Evolutionary conservation across 2,888 invertebrate species (phyloP).

Genomic region (Rotaria sp.): DNA sequence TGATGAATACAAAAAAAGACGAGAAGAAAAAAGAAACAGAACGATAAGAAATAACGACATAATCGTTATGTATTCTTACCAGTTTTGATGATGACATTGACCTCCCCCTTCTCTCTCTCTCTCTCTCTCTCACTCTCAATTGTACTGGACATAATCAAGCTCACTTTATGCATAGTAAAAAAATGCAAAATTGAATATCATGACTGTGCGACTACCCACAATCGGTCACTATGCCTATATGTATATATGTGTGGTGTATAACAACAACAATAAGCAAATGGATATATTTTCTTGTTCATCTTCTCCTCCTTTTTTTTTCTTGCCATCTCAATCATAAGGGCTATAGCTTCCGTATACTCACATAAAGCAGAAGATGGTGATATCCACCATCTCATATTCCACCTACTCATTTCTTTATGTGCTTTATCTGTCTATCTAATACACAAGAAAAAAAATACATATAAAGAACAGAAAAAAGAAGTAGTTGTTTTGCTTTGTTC

Average conservation of each 20-base stretch:
- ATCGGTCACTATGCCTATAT: background rate
- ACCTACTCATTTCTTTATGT: background rate
- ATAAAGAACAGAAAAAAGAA: background rate
- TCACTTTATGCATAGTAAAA: background rate
- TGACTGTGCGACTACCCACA: background rate
- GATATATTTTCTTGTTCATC: background rate
- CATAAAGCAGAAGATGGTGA: background rate
- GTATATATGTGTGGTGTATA: background rate
- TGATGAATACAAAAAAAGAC: background rate
- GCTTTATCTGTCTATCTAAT: background rate
- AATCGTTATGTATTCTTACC: background rate
- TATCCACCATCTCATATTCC: background rate
- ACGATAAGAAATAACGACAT: constrained; percentile 14
- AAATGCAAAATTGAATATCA: background rate
- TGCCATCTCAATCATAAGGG: background rate
- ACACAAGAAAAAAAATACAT: background rate
- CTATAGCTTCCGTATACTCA: background rate
- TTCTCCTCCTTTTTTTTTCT: background rate
- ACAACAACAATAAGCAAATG: background rate
- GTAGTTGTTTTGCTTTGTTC: background rate
- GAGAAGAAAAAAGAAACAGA: background rate
- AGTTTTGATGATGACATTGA: constrained; percentile 2
- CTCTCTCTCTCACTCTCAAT: background rate
- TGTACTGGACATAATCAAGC: background rate
- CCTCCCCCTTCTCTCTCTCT: background rate